These are phyloP conservation scores for Heliconius aoede DNA, from an alignment of 2,888 invertebrate genomes.

Conservation along the genomic window DNA sequence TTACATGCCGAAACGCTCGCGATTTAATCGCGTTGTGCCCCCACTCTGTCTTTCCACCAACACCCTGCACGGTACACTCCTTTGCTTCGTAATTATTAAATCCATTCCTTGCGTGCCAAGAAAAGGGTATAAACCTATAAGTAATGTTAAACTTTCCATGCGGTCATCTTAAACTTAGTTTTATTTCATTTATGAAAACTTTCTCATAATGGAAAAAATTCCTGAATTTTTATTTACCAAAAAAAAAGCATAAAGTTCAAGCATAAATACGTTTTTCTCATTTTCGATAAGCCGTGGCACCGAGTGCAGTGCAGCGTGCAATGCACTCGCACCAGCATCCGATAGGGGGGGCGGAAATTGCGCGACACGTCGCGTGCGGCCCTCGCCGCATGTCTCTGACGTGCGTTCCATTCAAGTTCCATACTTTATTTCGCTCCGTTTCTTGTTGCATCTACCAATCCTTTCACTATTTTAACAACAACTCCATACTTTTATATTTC, in stretches of 20 bases:
- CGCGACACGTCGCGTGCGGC: slow-evolving; percentile 75
- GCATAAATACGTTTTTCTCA: slow-evolving; percentile 35
- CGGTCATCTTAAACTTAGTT: slow-evolving; percentile 38
- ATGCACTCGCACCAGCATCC: slow-evolving; percentile 68
- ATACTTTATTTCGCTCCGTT: slow-evolving; percentile 71
- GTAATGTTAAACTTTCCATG: slow-evolving; percentile 48
- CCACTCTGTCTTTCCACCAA: slow-evolving; percentile 73
- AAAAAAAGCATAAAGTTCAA: too few species aligned
- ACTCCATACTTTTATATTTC: slow-evolving; percentile 9
- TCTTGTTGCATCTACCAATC: slow-evolving; percentile 61
- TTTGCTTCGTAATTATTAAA: slow-evolving; percentile 79
- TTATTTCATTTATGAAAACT: not conserved
- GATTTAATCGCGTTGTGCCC: slow-evolving; percentile 80
- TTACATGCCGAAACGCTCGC: slow-evolving; percentile 81
- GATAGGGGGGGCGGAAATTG: slow-evolving; percentile 80
- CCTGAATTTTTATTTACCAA: not conserved
- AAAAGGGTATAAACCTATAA: slow-evolving; percentile 65
- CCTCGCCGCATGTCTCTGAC: slow-evolving; percentile 70
- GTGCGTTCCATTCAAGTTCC: slow-evolving; percentile 66
- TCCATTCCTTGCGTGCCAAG: slow-evolving; percentile 71
- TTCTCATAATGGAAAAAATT: not conserved
- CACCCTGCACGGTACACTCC: slow-evolving; percentile 76
- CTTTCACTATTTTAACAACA: slow-evolving; percentile 54
- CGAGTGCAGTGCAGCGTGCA: slow-evolving; percentile 48
- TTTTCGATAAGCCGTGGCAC: slow-evolving; percentile 48